phyloP scores from a whole-genome alignment of 2,113 vertebrate genomes.

The Trematocara zebra region DNA sequence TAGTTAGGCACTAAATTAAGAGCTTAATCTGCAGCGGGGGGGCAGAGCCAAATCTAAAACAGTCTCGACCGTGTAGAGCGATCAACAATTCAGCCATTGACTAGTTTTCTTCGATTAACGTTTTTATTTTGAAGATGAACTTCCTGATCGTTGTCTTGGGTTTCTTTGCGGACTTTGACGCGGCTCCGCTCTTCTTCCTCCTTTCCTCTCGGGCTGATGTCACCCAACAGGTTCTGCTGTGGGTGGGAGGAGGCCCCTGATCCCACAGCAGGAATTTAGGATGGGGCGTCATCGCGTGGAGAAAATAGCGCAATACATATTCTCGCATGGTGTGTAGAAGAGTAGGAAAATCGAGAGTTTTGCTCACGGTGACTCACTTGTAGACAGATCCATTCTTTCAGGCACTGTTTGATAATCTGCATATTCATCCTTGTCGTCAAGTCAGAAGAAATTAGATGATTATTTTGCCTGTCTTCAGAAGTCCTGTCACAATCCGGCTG shows the following conservation, averaged over 20 bases:
- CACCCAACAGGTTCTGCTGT: conserved; percentile 20
- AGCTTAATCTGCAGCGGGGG: neutral
- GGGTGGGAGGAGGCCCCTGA: conserved; percentile 11
- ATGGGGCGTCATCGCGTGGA: conserved; percentile 41
- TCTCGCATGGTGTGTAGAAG: neutral
- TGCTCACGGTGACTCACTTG: too few species aligned
- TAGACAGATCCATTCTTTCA: neutral
- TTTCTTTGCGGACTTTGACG: neutral
- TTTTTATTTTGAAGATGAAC: conserved; percentile 3
- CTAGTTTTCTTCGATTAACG: neutral
- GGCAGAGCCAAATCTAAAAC: neutral
- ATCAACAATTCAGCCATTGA: neutral
- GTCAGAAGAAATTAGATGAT: neutral
- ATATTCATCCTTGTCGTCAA: neutral
- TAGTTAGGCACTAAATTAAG: neutral
- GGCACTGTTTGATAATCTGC: neutral
- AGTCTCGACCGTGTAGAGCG: neutral
- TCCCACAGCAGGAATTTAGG: neutral
- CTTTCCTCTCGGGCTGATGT: conserved; percentile 50
- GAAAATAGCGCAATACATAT: neutral
- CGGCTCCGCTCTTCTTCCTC: conserved; percentile 23
- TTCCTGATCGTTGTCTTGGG: neutral
- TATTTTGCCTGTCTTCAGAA: neutral
- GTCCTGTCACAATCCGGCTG: too few species aligned
- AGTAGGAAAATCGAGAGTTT: too few species aligned